Evolutionary conservation across 2,113 vertebrate genomes (phyloP), one percentile per base, ranked within the genome.

Genomic region (Candoia aspera): DNA sequence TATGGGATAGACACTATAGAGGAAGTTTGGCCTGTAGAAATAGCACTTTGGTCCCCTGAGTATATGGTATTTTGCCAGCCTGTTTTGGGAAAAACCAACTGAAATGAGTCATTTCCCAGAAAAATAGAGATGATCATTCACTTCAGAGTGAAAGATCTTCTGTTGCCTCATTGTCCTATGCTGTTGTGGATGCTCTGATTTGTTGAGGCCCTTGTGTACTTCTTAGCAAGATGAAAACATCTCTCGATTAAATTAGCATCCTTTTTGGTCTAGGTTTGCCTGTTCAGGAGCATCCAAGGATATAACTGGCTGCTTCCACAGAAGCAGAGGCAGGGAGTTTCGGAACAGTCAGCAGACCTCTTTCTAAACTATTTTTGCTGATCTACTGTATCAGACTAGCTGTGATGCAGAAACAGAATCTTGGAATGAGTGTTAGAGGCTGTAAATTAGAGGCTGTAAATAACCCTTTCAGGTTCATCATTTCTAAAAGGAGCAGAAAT

Each of bases 91-190:
- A 87, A 91, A 29, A 13, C 90, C 68, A 21, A 46, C 55, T 46
- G 49, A n/a, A 5, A 57, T 93, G 92, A 93, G 54, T 95, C 92
- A 93, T 86, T 85, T 42, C 17, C 89, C 85, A 87, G 53, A 86
- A 90, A 17, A 54, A 49, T 79, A n/a, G 58, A n/a, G 59, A 13
- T 64, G 57, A 53, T 53, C 26, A 79, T 46, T 79, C 84, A 42
- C 42, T 12, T 49, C 3, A 57, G 49, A 49, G 23, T 54, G n/a
- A n/a, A n/a, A n/a, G n/a, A n/a, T 23, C 54, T 88, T 92, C 9
- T 37, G 29, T 4, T 23, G 46, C 91, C 33, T 57, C 6, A 12
- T 42, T 54, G 12, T 9, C 83, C 6, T 64, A 33, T 53, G 23
- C 49, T 23, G 26, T 17, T 89, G 49, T 64, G 86, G 24, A 29